Base-by-base conservation (phyloP, 2,797 vertebrate genomes). In the Darevskia mixta region DNA sequence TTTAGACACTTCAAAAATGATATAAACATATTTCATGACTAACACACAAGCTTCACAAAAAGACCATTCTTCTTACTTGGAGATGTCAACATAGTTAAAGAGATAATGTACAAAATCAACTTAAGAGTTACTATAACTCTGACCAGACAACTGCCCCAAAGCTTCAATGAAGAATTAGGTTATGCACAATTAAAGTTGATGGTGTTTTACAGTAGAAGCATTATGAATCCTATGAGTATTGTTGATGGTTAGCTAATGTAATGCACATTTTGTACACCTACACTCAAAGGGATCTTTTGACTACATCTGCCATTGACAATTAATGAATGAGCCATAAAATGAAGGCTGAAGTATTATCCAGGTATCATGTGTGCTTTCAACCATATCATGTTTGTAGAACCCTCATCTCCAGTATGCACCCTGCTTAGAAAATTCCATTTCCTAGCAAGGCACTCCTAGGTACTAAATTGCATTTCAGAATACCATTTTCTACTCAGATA, bases 1-100 rank as follows among this genome's bases (percentile, higher is more conserved):
- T 69, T 71, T 43, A 80, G 73, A 83, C 61, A 79, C 43, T 92
- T 88, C 29, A 55, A 55, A 75, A 91, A 84, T 88, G 43, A 1
- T 15, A 66, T 82, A 77, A 87, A 85, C 17, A 58, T 13, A 79
- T 23, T 77, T 77, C 43, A 86, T 49, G 15, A 35, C 45, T 87
- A 81, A 25, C 35, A 9, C 1, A 73, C n/a, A 38, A 25, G 35
- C 38, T 66, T 43, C 61, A 67, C 25, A 81, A 75, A 73, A 73
- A 84, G 55, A 32, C 73, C 15, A 27, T 29, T 38, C 43, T 69
- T 78, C 13, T 35, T 32, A 32, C 8, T 15, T 73, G 20, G 71
- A 38, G 23, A 38, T 83, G 17, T 10, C 18, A 45, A 82, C 1
- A 75, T 15, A 77, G 41, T 8, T 43, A 10, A 84, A 79, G 32